Percentiles rank a stretch among this genome's conserved stretches.
These are phyloP conservation scores for Cyprinodon brontotheroides DNA, from an alignment of 2,113 vertebrate genomes.

Conservation along the genomic window DNA sequence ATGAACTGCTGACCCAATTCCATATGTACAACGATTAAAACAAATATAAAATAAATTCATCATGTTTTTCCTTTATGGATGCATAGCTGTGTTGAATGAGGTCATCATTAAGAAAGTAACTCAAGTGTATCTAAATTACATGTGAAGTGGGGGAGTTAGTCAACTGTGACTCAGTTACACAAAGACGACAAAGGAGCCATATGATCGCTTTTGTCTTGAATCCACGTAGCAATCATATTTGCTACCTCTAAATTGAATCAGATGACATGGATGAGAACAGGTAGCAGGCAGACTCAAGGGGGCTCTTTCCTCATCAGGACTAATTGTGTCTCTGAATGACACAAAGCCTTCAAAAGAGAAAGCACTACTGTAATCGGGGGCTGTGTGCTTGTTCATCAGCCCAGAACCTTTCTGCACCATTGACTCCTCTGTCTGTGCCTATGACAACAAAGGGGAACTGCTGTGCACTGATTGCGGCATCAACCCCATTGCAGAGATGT, in stretches of 20 bases:
- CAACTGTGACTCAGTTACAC: constrained; percentile 71
- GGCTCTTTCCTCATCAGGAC: constrained; percentile 63
- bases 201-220: constrained; percentile 58
- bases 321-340: constrained; percentile 72
- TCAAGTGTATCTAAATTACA: constrained; percentile 59
- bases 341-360: constrained; percentile 59
- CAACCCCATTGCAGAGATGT: constrained; percentile 19
- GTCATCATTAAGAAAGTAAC: constrained; percentile 22
- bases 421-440: constrained; percentile 44
- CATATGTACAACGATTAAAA: background rate
- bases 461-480: constrained; percentile 42
- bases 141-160: constrained; percentile 40
- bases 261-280: constrained; percentile 57
- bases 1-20: background rate
- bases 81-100: constrained; percentile 15
- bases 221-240: constrained; percentile 73
- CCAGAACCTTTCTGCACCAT: constrained; percentile 64
- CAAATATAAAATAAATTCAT: constrained; percentile 11
- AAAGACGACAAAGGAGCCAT: constrained; percentile 63
- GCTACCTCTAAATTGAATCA: constrained; percentile 71
- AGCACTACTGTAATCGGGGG: constrained; percentile 54
- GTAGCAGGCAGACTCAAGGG: constrained; percentile 66
- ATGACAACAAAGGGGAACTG: constrained; percentile 43
- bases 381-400: constrained; percentile 66
- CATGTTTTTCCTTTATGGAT: background rate